Percentiles rank a stretch among this genome's conserved stretches.
Evolutionary conservation across 1,140 invertebrate species (phyloP).

Genomic region (Sarcophaga peregrina): DNA sequence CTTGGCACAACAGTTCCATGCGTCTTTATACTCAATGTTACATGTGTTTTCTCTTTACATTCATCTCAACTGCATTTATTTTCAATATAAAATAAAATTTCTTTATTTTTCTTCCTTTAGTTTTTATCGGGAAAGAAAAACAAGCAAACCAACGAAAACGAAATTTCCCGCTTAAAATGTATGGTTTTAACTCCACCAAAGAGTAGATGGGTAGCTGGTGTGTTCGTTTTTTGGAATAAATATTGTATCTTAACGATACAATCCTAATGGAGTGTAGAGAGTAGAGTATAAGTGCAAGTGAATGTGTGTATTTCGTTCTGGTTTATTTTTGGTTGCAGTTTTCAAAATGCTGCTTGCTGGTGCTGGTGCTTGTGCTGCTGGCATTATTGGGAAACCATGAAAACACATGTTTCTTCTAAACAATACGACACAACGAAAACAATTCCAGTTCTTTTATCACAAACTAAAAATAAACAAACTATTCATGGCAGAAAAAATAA

Average conservation of each 20-base stretch:
- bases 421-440: no score
- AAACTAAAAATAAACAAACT: slow-evolving; percentile 10
- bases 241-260: not conserved
- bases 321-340: slow-evolving; percentile 24
- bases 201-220: not conserved
- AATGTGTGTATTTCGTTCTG: not conserved
- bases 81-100: not conserved
- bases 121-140: not conserved
- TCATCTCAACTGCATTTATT: not conserved
- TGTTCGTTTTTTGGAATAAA: slow-evolving; percentile 13
- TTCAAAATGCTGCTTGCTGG: not conserved
- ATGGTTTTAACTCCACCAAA: slow-evolving; percentile 1
- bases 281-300: not conserved
- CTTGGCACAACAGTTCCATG: not conserved
- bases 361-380: not conserved
- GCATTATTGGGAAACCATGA: slow-evolving; percentile 11
- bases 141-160: not conserved
- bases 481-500: not conserved
- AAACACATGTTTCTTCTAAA: slow-evolving; percentile 9
- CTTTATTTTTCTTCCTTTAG: not conserved
- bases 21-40: slow-evolving; percentile 31
- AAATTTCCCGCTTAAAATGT: slow-evolving; percentile 22
- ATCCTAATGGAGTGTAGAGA: not conserved
- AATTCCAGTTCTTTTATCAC: not conserved
- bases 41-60: slow-evolving; percentile 28